phyloP scores from a whole-genome alignment of 1,140 invertebrate genomes.

The Cotesia glomerata region DNA sequence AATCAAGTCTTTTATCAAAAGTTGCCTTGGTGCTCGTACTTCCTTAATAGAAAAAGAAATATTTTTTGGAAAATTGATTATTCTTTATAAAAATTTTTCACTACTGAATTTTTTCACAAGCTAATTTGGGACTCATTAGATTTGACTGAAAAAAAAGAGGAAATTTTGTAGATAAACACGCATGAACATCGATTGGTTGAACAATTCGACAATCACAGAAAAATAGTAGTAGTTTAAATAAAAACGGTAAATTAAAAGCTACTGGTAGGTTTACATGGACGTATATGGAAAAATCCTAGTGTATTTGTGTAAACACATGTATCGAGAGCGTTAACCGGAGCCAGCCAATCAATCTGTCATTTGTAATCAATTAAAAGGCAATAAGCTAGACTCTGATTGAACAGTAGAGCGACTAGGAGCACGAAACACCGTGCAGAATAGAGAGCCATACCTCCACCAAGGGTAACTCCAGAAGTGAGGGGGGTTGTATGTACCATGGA shows the following conservation, averaged over 20 bases:
- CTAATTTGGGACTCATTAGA: too few species aligned
- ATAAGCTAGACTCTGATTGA: conserved; percentile 59
- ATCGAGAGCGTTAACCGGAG: background rate
- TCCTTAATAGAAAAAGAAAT: too few species aligned
- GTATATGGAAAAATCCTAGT: background rate
- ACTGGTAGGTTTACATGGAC: background rate
- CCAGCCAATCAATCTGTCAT: conserved; percentile 60
- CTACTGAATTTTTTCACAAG: too few species aligned
- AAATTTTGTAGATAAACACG: too few species aligned
- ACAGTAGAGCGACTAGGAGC: conserved; percentile 33
- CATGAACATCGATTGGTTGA: too few species aligned
- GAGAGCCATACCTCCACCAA: conserved; percentile 11
- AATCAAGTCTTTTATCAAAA: too few species aligned
- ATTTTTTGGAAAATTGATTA: too few species aligned
- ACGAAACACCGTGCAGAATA: too few species aligned
- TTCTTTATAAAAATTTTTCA: too few species aligned
- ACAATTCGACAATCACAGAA: background rate
- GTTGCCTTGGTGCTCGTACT: too few species aligned
- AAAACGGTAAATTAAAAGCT: background rate
- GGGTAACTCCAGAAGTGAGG: conserved; percentile 41
- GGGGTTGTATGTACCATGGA: conserved; percentile 25
- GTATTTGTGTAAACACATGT: conserved; percentile 1
- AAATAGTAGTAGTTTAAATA: background rate
- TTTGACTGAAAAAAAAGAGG: too few species aligned
- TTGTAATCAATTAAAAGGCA: conserved; percentile 65